Evolutionary conservation across 2,888 invertebrate genomes (phyloP), one percentile per base, ranked within the genome.

Genomic region (Aelia acuminata): DNA sequence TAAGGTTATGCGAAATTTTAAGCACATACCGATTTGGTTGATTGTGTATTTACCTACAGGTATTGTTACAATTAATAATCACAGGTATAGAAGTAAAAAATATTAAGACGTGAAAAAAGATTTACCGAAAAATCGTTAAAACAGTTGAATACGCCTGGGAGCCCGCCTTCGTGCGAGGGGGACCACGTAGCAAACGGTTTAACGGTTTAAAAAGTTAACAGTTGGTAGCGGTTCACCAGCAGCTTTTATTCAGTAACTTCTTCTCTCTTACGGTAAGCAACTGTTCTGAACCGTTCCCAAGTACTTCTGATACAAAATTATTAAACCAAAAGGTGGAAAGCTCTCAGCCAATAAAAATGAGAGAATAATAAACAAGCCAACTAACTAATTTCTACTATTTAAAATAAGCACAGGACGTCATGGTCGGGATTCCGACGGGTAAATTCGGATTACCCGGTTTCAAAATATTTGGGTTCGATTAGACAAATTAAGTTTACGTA

Each of bases 161-260:
- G 31, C 35, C 63, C 7, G 31, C 63, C 63, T 18, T 35, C 3
- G 26, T 63, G n/a, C 63, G 26, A 1, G n/a, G 63, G 35, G 35
- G 57, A 13, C 26, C 13, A n/a, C 57, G 57, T 57, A 57, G 57
- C n/a, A 57, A 57, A 57, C 57, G 63, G 63, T 70, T 70, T 70
- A 70, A 70, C 63, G 63, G 63, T 70, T 70, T 18, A 35, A 70
- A 70, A 70, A 35, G 63, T 70, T 70, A 70, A 70, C 63, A 70
- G 63, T 70, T 70, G 5, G 63, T 70, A 70, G 63, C 63, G 63
- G 63, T 70, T 70, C 63, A 70, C 63, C 35, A 70, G 63, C 63
- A 70, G 18, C 63, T 70, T 70, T 70, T 70, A 70, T 70, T 70
- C 63, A 70, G 18, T 35, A 70, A 31, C 31, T 70, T 70, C 63